A percentile compares a stretch with the other conserved stretches of the same genome.
Evolutionary conservation across 1,140 invertebrate genomes (phyloP).

Genomic region (Cherax destructor): DNA sequence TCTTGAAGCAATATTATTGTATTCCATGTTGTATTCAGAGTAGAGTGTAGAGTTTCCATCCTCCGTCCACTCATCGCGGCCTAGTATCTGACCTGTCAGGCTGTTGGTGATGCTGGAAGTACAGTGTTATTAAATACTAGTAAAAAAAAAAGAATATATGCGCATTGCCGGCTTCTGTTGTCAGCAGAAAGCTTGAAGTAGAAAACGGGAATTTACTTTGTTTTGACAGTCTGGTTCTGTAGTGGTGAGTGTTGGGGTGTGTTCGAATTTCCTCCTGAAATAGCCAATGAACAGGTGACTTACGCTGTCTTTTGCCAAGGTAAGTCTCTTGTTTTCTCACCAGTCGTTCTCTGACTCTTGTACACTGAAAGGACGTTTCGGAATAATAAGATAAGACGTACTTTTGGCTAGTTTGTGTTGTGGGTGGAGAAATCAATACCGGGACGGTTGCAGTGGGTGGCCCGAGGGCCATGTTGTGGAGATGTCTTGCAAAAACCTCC

Average conservation of each 20-base stretch:
- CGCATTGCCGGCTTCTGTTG: not conserved
- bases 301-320: not conserved
- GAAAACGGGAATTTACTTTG: slow-evolving; percentile 4
- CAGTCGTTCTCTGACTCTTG: not conserved
- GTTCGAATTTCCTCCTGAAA: not conserved
- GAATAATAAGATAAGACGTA: not conserved
- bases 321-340: not conserved
- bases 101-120: too few species aligned
- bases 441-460: not conserved
- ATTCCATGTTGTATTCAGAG: too few species aligned
- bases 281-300: not conserved
- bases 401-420: not conserved
- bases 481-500: not conserved
- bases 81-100: too few species aligned
- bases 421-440: slow-evolving; percentile 8
- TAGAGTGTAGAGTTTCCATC: too few species aligned
- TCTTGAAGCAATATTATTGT: too few species aligned
- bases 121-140: not conserved
- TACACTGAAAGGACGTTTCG: not conserved
- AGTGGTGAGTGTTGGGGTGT: not conserved
- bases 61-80: too few species aligned
- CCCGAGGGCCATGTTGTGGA: not conserved
- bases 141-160: not conserved
- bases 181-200: not conserved
- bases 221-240: not conserved